Conservation (phyloP, 1,140 invertebrate species). For the Philopotamus ludificatus region DNA sequence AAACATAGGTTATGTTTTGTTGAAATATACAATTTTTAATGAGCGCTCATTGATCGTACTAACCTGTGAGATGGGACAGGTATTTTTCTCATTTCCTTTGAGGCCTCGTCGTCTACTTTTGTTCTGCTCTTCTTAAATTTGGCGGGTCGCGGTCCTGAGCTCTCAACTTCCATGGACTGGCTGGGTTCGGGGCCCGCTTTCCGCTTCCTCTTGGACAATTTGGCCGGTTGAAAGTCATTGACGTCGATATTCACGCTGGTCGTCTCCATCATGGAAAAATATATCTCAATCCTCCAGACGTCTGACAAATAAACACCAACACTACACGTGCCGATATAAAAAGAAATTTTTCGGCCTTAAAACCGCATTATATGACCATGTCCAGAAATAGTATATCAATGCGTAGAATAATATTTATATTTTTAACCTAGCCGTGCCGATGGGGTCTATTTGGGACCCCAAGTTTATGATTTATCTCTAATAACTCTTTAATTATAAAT, state of each 20-base stretch:
- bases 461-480: no score
- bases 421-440: no score
- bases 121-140: conserved; percentile 57
- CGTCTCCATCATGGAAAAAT: conserved; percentile 43
- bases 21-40: not conserved
- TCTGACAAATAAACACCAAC: not conserved
- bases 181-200: conserved; percentile 52
- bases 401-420: no score
- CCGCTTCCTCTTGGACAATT: conserved; percentile 55
- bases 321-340: not conserved
- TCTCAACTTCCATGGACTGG: conserved; percentile 63
- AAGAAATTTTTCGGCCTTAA: not conserved
- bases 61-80: conserved; percentile 61
- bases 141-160: conserved; percentile 51
- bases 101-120: conserved; percentile 57
- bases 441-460: no score
- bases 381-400: not conserved
- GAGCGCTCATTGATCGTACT: not conserved
- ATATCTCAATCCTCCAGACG: not conserved
- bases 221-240: conserved; percentile 58
- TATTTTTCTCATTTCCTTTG: conserved; percentile 64
- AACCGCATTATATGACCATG: not conserved
- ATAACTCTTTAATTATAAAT: no score
- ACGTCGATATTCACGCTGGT: conserved; percentile 57
- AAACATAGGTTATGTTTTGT: no score